Evolutionary conservation across 2,888 invertebrate genomes (phyloP).

Genomic region (Drosophila rubida): DNA sequence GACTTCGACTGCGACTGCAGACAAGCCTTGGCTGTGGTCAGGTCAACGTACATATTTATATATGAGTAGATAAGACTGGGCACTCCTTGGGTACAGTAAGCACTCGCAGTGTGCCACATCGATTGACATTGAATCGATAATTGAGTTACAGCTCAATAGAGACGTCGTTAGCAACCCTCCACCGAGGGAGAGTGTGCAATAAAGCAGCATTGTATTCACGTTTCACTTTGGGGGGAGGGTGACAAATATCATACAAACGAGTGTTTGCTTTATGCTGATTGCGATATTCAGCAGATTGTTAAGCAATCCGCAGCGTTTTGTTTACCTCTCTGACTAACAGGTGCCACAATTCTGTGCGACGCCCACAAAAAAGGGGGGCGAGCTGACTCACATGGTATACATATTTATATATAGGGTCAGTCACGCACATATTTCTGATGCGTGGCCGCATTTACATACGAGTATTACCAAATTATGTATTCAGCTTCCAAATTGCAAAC

Average conservation of each 20-base stretch:
- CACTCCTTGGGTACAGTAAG: not conserved
- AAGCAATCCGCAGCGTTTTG: constrained; percentile 16
- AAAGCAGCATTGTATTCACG: constrained; percentile 26
- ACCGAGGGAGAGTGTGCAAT: constrained; percentile 43
- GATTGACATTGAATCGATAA: constrained; percentile 21
- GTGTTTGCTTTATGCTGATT: constrained; percentile 36
- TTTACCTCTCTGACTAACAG: constrained; percentile 46
- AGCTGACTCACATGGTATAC: constrained; percentile 1
- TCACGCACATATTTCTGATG: constrained; percentile 35
- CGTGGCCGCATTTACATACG: constrained; percentile 63
- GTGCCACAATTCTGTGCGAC: constrained; percentile 64
- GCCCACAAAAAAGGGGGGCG: constrained; percentile 54
- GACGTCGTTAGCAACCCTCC: constrained; percentile 26
- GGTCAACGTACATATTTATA: not conserved
- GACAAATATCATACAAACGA: constrained; percentile 33
- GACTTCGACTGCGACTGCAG: not conserved
- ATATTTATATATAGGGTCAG: constrained; percentile 10
- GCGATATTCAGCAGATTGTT: constrained; percentile 44
- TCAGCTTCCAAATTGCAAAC: constrained; percentile 71
- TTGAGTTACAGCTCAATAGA: constrained; percentile 21
- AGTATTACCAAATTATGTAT: constrained; percentile 51
- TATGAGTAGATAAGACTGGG: constrained; percentile 22
- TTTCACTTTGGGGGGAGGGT: constrained; percentile 1
- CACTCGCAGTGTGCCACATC: constrained; percentile 32
- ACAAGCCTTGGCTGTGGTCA: constrained; percentile 30